Base-by-base conservation (phyloP, 2,888 invertebrate species). In the Euzetes globulus region DNA sequence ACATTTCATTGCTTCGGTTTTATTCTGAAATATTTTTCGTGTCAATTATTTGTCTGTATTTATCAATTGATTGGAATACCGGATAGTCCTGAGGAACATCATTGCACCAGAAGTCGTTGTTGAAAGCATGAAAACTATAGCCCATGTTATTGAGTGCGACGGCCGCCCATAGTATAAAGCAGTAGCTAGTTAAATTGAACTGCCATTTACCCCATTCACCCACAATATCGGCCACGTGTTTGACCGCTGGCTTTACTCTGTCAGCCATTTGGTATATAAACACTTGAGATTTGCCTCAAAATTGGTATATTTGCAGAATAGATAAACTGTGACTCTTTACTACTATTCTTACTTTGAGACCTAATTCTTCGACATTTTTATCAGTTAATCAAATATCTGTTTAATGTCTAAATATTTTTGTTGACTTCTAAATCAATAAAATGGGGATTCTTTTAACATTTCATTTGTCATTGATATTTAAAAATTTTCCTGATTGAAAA, bases 201-300 rank as follows among this genome's bases (percentile, higher is more conserved):
- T 72, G 72, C 72, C 72, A 72, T 52, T 55, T 52, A 52, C 72
- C 72, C 52, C 52, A 72, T 50, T 58, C 55, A 6, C 72, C 72
- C 1, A 72, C 41, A 25, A 72, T 72, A 25, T 72, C 72, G 25
- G 72, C 65, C n/a, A 65, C 29, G 17, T 65, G 37, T 19, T 65
- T 37, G n/a, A 65, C 37, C n/a, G 15, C n/a, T 47, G 47, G 33
- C 33, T 33, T 33, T 4, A 6, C 33, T 33, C 7, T 33, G 4
- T 33, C 33, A 7, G 7, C 33, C 33, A 33, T 33, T 6, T 33
- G 5, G 5, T 33, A 4, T 6, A 33, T 33, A 7, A 33, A 33
- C 7, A 7, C 33, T 33, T 33, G 7, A 33, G 33, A 33, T 6
- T 33, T 7, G 33, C 7, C 4, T 33, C 33, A 33, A 33, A 33